A percentile compares a stretch with the other conserved stretches of the same genome.
phyloP scores from a whole-genome alignment of 1,140 invertebrate genomes.

The Rhyzopertha dominica region DNA sequence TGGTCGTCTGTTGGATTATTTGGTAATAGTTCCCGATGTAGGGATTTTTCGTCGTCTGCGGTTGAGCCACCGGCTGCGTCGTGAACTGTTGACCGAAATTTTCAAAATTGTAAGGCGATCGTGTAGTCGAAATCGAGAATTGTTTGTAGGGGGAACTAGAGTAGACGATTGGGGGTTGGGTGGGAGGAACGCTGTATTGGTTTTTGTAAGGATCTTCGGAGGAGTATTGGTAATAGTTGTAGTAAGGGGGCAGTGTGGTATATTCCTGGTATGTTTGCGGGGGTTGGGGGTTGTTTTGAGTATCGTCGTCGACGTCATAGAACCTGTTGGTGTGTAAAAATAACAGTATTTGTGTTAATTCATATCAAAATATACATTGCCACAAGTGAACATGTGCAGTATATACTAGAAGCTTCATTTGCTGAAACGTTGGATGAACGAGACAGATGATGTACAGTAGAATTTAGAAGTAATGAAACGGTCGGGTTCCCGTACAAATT shows the following conservation, averaged over 20 bases:
- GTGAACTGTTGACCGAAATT: constrained; percentile 39
- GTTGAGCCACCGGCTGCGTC: constrained; percentile 11
- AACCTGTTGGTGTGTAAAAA: constrained; percentile 28
- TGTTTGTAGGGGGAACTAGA: constrained; percentile 33
- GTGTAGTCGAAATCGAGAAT: constrained; percentile 30
- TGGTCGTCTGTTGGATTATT: constrained; percentile 37
- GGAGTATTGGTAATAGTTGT: constrained; percentile 14
- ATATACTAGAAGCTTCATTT: too few relatives aligned
- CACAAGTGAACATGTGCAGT: too few relatives aligned
- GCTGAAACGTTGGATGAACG: too few relatives aligned
- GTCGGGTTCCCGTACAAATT: too few relatives aligned
- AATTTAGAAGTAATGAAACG: too few relatives aligned
- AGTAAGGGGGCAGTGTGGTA: constrained; percentile 16
- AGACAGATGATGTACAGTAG: too few relatives aligned
- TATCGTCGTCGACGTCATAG: constrained; percentile 32
- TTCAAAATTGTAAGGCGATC: constrained; percentile 52
- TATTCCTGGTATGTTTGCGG: constrained; percentile 28
- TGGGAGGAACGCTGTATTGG: constrained; percentile 18
- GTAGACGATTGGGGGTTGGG: constrained; percentile 33
- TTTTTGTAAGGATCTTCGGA: constrained; percentile 19
- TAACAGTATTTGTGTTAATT: constrained; percentile 6
- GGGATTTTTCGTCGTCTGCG: constrained; percentile 18
- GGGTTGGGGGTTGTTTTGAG: constrained; percentile 18
- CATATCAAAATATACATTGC: constrained; percentile 9
- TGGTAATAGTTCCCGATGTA: constrained; percentile 39